These are phyloP conservation scores for Rhinopomastus cyanomelas DNA, from an alignment of 2,113 vertebrate genomes.

Conservation along the genomic window DNA sequence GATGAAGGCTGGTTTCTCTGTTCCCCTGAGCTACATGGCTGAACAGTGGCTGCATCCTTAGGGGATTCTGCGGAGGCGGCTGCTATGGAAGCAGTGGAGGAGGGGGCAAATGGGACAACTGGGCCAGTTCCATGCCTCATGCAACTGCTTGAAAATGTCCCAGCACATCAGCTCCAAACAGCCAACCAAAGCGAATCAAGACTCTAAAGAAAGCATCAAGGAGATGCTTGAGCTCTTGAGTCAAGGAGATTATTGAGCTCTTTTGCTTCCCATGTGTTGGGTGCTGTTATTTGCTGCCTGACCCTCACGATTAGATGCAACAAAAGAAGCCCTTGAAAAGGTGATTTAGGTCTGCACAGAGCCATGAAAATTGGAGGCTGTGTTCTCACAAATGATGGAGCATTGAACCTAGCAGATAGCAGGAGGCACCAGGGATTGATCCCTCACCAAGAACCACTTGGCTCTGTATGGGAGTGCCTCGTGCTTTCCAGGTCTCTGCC, in stretches of 20 bases:
- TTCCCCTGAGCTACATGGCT: neutral
- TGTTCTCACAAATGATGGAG: neutral
- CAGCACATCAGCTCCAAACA: neutral
- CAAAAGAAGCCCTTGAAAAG: constrained; percentile 24
- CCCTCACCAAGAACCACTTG: neutral
- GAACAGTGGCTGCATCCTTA: neutral
- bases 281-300: constrained; percentile 24
- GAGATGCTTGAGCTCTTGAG: too few relatives aligned
- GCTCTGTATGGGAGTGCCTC: neutral
- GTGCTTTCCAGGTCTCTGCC: neutral
- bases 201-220: neutral
- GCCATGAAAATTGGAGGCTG: neutral
- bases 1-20: neutral
- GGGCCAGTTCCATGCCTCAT: neutral
- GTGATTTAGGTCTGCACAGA: neutral
- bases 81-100: neutral
- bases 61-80: neutral
- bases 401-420: neutral
- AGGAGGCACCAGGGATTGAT: neutral
- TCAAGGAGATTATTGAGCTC: neutral
- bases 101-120: neutral
- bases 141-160: neutral
- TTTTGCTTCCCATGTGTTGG: accelerated
- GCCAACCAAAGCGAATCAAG: neutral
- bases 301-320: constrained; percentile 17